Base-by-base conservation (phyloP, 2,797 vertebrate genomes). In the Gadopsis marmoratus region DNA sequence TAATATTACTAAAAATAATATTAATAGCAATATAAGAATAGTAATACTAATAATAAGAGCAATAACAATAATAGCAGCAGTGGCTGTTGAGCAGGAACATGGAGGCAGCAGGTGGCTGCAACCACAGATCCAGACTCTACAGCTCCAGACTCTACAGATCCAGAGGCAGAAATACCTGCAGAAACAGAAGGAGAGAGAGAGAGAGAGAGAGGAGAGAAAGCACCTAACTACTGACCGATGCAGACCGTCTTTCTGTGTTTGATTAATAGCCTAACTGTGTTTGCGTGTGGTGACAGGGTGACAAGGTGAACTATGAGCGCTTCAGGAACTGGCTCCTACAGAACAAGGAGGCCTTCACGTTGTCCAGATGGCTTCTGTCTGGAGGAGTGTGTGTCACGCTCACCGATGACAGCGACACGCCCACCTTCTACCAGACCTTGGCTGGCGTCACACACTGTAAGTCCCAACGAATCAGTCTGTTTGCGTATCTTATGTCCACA, bases 361-460 rank as follows among this genome's bases (percentile, higher is more conserved):
- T 99, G 89, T 99, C 98, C 82, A 95, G 98, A 76, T 99, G 98
- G 98, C 96, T 99, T 23, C 96, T 99, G 1, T 98, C 98, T 3
- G 97, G 97, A 74, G 97, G 98, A 48, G 97, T 99, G 10, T 99
- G 97, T 12, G 97, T 99, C 72, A 99, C 98, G 0, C 97, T 99
- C 82, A 99, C 98, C 0, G 98, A 99, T 65, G 98, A 99, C 87
- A 99, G 98, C 8, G 98, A 99, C 94, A 99, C 98, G 12, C 98
- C 98, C 68, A 99, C 98, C 79, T 99, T 99, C 96, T 99, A 99
- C 92, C 98, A 99, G 88, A 99, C 98, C 56, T 94, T 99, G 83
- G 98, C 98, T 71, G 98, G 98, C 71, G 98, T 99, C 94, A 99
- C 98, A 21, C 98, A 99, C 93, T 92, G 98, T 99, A 93, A 98